A percentile compares a stretch with the other conserved stretches of the same genome.
Conservation (phyloP, 2,113 vertebrate genomes). For the Picathartes gymnocephalus region DNA sequence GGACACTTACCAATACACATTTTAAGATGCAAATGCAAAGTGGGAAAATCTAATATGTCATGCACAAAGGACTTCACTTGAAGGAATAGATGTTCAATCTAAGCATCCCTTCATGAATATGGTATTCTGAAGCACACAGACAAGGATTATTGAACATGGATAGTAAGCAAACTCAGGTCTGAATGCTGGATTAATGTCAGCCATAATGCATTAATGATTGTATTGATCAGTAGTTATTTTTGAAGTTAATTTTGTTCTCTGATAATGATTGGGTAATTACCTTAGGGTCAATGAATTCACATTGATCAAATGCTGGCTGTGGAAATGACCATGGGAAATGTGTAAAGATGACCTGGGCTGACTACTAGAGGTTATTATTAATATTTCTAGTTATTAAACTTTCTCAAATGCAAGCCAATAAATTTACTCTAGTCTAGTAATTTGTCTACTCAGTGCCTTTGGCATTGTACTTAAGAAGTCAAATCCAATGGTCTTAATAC, state of each 20-base stretch:
- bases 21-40: background rate
- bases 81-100: background rate
- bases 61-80: background rate
- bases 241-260: constrained; percentile 29
- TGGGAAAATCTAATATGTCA: background rate
- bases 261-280: background rate
- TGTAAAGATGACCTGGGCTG: background rate
- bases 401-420: background rate
- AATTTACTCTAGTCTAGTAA: background rate
- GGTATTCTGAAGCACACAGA: background rate
- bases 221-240: background rate
- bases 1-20: background rate
- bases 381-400: constrained; percentile 2
- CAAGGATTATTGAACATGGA: background rate
- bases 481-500: background rate
- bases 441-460: background rate
- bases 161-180: background rate
- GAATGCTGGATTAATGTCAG: background rate
- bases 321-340: background rate
- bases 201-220: background rate
- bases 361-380: constrained; percentile 3
- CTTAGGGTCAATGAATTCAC: background rate
- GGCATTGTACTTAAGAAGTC: background rate
- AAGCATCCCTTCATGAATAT: background rate
- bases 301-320: constrained; percentile 14